Conservation (phyloP, 2,797 vertebrate genomes). For the Rhinichthys osculus region DNA sequence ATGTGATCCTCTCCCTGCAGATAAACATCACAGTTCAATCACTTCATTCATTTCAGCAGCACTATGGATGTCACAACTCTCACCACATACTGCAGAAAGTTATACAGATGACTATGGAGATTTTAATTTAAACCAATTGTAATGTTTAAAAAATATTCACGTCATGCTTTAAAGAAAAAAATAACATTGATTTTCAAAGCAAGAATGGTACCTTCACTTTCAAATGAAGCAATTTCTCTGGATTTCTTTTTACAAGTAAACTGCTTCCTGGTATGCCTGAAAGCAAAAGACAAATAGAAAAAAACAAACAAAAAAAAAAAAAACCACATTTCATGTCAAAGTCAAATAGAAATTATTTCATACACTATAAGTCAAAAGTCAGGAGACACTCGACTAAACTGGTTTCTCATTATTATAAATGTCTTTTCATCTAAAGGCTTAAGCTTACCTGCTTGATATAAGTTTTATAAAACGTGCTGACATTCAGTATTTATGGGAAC, state of each 20-base stretch:
- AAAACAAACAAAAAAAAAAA: not conserved
- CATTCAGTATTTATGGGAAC: not conserved
- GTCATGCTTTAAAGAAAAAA: not conserved
- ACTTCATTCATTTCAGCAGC: not conserved
- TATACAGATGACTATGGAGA: not conserved
- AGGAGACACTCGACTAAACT: too few species aligned
- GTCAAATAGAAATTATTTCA: not conserved
- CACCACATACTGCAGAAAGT: not conserved
- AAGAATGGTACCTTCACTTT: slow-evolving; percentile 86
- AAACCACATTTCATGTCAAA: not conserved
- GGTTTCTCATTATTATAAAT: not conserved
- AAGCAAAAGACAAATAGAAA: slow-evolving; percentile 20
- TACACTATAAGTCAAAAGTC: too few species aligned
- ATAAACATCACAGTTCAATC: slow-evolving; percentile 17
- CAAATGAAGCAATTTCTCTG: slow-evolving; percentile 90
- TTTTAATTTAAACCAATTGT: not conserved
- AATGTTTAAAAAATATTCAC: not conserved
- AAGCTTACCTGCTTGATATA: not conserved
- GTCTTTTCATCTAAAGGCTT: not conserved
- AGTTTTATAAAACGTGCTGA: not conserved
- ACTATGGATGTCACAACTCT: not conserved
- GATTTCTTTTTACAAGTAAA: slow-evolving; percentile 83
- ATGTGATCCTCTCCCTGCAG: slow-evolving; percentile 89
- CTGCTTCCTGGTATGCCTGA: slow-evolving; percentile 84
- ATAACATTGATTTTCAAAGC: not conserved